Percentiles rank a stretch among this genome's conserved stretches.
phyloP scores from a whole-genome alignment of 2,113 vertebrate species.

The Puma concolor region DNA sequence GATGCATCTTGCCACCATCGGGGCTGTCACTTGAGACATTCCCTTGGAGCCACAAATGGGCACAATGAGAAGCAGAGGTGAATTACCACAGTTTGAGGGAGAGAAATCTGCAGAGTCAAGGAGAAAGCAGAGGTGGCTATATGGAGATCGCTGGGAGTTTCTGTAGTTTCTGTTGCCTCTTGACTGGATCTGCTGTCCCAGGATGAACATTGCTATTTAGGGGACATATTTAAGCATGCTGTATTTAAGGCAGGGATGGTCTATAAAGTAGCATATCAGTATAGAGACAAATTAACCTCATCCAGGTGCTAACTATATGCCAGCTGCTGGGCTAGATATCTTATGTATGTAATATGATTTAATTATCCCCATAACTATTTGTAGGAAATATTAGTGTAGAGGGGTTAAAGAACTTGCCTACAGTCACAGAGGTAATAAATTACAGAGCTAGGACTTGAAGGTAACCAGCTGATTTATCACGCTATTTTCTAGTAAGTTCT shows the following conservation, averaged over 20 bases:
- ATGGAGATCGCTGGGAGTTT: background rate
- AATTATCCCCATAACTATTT: background rate
- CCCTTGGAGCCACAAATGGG: background rate
- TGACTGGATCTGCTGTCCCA: background rate
- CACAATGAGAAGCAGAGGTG: background rate
- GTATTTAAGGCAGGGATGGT: background rate
- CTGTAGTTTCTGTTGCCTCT: background rate
- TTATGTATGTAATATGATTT: background rate
- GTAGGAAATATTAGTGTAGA: background rate
- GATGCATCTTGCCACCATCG: background rate
- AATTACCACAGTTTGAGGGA: background rate
- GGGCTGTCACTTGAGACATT: background rate
- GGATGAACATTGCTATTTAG: background rate
- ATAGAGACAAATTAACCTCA: background rate
- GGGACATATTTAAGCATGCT: background rate
- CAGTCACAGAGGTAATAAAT: background rate
- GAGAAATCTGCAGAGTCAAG: background rate
- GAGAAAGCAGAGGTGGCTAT: background rate
- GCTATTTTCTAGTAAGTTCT: background rate
- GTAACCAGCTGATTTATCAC: background rate
- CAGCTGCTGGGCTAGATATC: background rate
- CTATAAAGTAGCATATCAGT: background rate
- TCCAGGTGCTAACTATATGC: background rate
- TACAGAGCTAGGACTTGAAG: background rate
- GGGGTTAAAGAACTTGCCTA: background rate